These are phyloP conservation scores for Ophion slaviceki DNA, from an alignment of 2,888 invertebrate genomes.

Conservation along the genomic window DNA sequence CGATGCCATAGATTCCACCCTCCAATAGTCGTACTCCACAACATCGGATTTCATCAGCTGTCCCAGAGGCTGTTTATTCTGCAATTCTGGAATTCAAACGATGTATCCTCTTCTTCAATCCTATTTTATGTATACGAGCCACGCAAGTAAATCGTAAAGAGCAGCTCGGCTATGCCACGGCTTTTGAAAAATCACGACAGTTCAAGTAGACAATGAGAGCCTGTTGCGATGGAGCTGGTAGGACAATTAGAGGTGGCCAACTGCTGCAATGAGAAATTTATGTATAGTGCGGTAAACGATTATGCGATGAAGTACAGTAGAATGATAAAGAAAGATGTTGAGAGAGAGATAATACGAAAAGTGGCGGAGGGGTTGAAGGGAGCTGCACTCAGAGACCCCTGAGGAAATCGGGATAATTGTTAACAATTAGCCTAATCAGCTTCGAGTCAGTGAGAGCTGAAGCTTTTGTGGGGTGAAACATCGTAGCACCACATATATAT, in stretches of 20 bases:
- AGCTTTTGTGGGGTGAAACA: constrained; percentile 79
- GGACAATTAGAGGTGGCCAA: constrained; percentile 10
- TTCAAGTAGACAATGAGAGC: constrained; percentile 77
- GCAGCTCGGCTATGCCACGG: background rate
- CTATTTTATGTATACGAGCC: no score
- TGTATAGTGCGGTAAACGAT: constrained; percentile 3
- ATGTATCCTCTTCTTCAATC: no score
- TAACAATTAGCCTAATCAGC: constrained; percentile 83
- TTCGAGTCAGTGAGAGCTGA: constrained; percentile 76
- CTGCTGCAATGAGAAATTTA: constrained; percentile 10
- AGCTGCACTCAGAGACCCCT: constrained; percentile 73
- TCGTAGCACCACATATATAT: constrained; percentile 2
- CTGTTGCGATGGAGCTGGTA: constrained; percentile 65
- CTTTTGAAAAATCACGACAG: constrained; percentile 72
- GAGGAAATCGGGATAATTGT: constrained; percentile 83
- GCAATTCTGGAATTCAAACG: no score
- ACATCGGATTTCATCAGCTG: no score
- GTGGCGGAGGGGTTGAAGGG: constrained; percentile 68
- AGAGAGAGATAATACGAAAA: constrained; percentile 57
- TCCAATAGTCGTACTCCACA: no score
- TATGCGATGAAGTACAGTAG: background rate
- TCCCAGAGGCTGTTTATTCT: no score
- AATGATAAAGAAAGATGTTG: constrained; percentile 52
- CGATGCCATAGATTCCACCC: no score
- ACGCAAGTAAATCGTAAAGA: no score